Percentiles rank a stretch among this genome's conserved stretches.
Conservation (phyloP, 37 sponge, comb jelly and placozoan species). For the Hormiphora californensis region DNA sequence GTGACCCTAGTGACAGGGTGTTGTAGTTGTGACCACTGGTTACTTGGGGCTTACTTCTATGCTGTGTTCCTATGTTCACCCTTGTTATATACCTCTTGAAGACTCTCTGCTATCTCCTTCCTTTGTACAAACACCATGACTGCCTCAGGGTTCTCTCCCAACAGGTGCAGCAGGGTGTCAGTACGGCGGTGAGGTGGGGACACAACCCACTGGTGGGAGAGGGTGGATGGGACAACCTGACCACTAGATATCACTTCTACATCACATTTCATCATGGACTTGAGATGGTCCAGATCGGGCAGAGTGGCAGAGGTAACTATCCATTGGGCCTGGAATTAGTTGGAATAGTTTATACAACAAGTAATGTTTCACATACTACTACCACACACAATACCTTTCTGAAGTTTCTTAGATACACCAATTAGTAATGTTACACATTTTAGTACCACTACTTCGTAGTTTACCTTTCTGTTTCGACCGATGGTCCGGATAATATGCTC, state of each 20-base stretch:
- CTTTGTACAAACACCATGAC: conserved; percentile 12
- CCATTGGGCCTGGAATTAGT: neutral
- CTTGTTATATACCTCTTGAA: neutral
- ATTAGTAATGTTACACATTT: neutral
- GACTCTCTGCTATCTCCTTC: neutral
- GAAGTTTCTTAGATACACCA: no score
- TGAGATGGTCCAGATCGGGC: neutral
- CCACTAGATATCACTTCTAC: neutral
- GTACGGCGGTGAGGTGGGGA: conserved; percentile 19
- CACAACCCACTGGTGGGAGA: conserved; percentile 1
- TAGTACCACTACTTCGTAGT: neutral
- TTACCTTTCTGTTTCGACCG: neutral
- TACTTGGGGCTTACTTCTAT: no score
- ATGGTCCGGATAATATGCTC: neutral
- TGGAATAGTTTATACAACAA: neutral
- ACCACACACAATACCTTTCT: no score
- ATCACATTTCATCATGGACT: neutral
- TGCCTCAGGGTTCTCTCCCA: neutral
- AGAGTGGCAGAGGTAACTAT: conserved; percentile 13
- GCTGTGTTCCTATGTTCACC: no score
- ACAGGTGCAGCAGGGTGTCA: conserved; percentile 12
- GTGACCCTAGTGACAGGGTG: no score
- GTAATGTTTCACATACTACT: neutral
- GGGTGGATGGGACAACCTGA: neutral
- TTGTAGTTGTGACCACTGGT: no score